phyloP scores from a whole-genome alignment of 2,797 vertebrate genomes.

The Babyrousa celebensis region DNA sequence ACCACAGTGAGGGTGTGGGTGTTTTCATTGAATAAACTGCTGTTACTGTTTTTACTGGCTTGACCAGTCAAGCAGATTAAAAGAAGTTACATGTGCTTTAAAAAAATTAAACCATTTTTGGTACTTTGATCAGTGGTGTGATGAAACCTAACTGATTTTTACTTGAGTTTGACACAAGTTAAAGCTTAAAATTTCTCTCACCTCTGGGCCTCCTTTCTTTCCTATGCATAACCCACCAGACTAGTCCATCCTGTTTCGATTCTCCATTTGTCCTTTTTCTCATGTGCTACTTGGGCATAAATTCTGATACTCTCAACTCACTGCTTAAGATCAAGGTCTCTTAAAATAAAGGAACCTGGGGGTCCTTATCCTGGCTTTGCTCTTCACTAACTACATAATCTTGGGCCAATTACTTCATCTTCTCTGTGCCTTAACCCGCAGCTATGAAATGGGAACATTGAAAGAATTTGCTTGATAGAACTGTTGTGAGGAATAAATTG shows the following conservation, averaged over 20 bases:
- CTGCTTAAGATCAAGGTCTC: constrained; percentile 10
- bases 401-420: constrained; percentile 55
- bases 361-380: neutral
- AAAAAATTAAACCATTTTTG: constrained; percentile 73
- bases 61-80: constrained; percentile 83
- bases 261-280: constrained; percentile 27
- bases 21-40: constrained; percentile 74
- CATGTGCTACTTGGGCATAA: neutral
- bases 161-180: constrained; percentile 3
- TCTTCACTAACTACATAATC: neutral
- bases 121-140: constrained; percentile 73
- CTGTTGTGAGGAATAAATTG: neutral
- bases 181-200: constrained; percentile 45
- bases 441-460: neutral
- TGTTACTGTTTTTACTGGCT: constrained; percentile 81
- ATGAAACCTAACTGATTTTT: constrained; percentile 77
- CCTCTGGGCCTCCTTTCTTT: neutral
- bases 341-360: neutral
- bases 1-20: constrained; percentile 43
- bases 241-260: neutral
- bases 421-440: neutral
- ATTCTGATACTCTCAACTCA: neutral
- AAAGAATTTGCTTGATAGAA: neutral
- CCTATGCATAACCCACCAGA: neutral
- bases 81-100: constrained; percentile 72